Evolutionary conservation across 2,888 invertebrate species (phyloP), one percentile per base, ranked within the genome.

Genomic region (Gortyna flavago): DNA sequence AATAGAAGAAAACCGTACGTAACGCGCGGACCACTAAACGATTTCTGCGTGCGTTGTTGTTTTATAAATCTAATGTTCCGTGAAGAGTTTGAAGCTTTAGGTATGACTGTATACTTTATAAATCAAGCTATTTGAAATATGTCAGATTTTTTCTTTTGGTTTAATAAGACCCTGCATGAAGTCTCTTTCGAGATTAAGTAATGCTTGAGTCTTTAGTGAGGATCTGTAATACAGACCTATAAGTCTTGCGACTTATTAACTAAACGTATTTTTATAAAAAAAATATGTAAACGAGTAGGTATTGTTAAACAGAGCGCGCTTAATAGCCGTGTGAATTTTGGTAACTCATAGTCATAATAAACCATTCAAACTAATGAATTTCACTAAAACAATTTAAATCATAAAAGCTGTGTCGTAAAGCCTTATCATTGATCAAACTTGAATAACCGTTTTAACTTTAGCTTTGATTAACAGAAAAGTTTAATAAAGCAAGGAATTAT

Each of bases 381-480:
- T 32, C 7, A 72, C 5, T 35, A 35, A 16, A 64, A 29, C 35
- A 8, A 57, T 72, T 65, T 57, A 38, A 64, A 78, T 69, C 54
- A 51, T 2, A 71, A 76, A 79, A 65, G 35, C 71, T 73, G 44
- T 48, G 64, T 70, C 57, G 1, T 44, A 61, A 74, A 72, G 38
- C 29, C 51, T 69, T 64, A 83, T 67, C 32, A 41, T 70, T 77
- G 77, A 81, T 81, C 72, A 75, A 75, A 78, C 57, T 78, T 29
- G 13, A 71, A 75, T 67, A 77, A 75, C 72, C 69, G 66, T 75
- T 64, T 72, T 71, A 64, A 67, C 51, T 73, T 75, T 75, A 21
- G 41, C 41, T 78, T 71, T 81, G 81, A 84, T 84, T 81, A 84
- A 81, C 57, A 85, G 16, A 75, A 80, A 84, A 81, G 77, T 84